Evolutionary conservation across 2,797 vertebrate genomes (phyloP), one percentile per base, ranked within the genome.

Genomic region (Loris lydekkerianus): DNA sequence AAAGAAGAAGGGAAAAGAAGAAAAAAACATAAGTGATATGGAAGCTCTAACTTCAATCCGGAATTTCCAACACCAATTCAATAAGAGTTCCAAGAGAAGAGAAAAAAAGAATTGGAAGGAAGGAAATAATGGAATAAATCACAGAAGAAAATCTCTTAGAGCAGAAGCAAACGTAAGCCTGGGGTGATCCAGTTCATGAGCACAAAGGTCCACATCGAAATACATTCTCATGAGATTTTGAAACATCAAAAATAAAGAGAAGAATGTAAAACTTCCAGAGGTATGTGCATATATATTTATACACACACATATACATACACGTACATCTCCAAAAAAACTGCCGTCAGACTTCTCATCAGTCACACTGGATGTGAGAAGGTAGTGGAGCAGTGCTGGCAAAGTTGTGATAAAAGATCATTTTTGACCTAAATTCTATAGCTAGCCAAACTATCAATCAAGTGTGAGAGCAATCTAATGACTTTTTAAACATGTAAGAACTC

Each of bases 211-310:
- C 43, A 86, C 10, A 27, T 11, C 37, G 40, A 81, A 65, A 86
- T 14, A 77, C 34, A 94, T 27, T 76, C 53, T 86, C 34, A 70
- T 10, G 65, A 92, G 70, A 70, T 80, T 73, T 90, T 69, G 53
- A 95, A 91, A 91, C 34, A 70, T 81, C 67, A 89, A 82, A 82
- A 29, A 90, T 65, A 89, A 70, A 76, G 10, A 94, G 18, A 86
- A 85, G 29, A 84, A 72, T 34, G 15, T 43, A 73, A 92, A 82
- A 37, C 37, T 89, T 93, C 10, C 3, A 34, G 46, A 31, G 18
- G 8, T 31, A 14, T 6, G 49, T 15, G 14, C 49, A 15, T 15
- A 53, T 53, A 15, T 15, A 53, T 53, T 53, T 53, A 53, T 53
- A 53, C 49, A 53, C 14, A 69, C 4, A 69, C 13, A 17, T n/a